phyloP scores from a whole-genome alignment of 2,888 invertebrate species.

The Arenicola marina region DNA sequence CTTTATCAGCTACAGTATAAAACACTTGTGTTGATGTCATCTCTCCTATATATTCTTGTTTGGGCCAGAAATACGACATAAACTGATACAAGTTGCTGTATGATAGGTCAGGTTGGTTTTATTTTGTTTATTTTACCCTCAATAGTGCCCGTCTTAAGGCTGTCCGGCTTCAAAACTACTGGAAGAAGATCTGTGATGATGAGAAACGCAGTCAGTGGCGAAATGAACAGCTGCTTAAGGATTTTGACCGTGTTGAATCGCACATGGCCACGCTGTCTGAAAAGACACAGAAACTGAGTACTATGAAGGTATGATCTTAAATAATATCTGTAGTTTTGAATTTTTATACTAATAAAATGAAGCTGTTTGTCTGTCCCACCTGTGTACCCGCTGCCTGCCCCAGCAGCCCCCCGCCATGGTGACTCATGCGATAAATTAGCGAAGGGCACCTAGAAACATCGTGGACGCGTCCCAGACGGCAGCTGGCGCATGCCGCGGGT shows the following conservation, averaged over 20 bases:
- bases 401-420: too few species aligned
- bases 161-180: constrained; percentile 51
- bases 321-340: too few species aligned
- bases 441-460: neutral
- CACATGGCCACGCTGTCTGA: constrained; percentile 44
- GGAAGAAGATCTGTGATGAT: constrained; percentile 57
- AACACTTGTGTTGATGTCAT: too few species aligned
- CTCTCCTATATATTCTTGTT: too few species aligned
- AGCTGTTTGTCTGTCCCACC: too few species aligned
- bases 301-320: constrained; percentile 44
- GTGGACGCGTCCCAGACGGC: neutral
- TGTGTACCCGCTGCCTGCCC: too few species aligned
- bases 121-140: neutral
- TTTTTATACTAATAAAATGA: too few species aligned
- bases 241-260: constrained; percentile 51
- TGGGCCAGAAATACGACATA: neutral
- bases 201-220: constrained; percentile 50
- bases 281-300: constrained; percentile 46
- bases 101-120: neutral
- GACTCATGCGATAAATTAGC: neutral
- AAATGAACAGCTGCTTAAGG: constrained; percentile 50
- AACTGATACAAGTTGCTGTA: too few species aligned
- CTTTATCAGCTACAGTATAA: too few species aligned
- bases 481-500: neutral
- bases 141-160: constrained; percentile 48